phyloP scores from a whole-genome alignment of 2,888 invertebrate species.

The Caenorhabditis sp. region DNA sequence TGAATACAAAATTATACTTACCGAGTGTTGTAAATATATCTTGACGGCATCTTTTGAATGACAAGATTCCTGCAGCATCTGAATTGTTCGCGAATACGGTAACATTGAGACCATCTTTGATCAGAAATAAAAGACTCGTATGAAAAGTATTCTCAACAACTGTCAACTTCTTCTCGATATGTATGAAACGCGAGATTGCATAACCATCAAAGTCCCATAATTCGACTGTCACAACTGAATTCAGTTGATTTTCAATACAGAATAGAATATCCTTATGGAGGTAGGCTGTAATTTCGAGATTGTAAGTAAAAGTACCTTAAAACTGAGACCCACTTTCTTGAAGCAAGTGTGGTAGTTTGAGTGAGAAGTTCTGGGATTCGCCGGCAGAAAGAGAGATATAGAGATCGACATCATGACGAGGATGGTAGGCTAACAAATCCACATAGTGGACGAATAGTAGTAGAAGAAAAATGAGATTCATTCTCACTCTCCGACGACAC shows the following conservation, averaged over 20 bases:
- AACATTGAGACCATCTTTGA: slow-evolving; percentile 15
- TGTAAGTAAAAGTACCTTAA: not conserved
- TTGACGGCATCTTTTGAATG: slow-evolving; percentile 17
- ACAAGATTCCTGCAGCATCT: not conserved
- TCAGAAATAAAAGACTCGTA: not conserved
- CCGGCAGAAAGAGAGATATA: not conserved
- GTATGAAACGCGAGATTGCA: too few relatives aligned
- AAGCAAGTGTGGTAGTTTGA: not conserved
- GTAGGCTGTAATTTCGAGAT: not conserved
- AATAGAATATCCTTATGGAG: slow-evolving; percentile 1
- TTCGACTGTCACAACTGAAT: not conserved
- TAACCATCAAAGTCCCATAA: not conserved
- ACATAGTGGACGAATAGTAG: not conserved
- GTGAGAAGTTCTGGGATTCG: not conserved
- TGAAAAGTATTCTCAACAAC: not conserved
- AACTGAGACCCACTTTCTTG: slow-evolving; percentile 8
- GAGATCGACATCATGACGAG: not conserved
- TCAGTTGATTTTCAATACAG: slow-evolving; percentile 21
- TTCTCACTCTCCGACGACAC: not conserved
- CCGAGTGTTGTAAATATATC: not conserved
- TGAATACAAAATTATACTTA: not conserved
- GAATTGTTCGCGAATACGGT: not conserved
- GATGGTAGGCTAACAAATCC: not conserved
- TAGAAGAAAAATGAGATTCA: not conserved
- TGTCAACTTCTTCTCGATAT: not conserved